These are phyloP conservation scores for Ericerus pela DNA, from an alignment of 1,140 invertebrate species.

Conservation along the genomic window DNA sequence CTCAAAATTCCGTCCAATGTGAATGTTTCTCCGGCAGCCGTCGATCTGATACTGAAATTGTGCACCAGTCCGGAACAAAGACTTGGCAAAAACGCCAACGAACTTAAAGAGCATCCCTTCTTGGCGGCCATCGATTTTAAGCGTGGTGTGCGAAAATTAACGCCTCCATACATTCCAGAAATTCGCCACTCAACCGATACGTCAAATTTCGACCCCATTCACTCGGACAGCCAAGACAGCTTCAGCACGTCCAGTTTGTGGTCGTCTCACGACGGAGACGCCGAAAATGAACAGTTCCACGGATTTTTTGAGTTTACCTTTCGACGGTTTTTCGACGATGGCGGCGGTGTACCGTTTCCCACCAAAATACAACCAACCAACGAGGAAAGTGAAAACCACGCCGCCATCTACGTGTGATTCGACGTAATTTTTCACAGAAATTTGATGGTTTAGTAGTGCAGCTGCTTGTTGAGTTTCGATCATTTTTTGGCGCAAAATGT, in stretches of 20 bases:
- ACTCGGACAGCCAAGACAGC: constrained; percentile 71
- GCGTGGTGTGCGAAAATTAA: constrained; percentile 68
- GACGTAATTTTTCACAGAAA: too few species aligned
- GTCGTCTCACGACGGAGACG: constrained; percentile 51
- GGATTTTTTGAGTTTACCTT: constrained; percentile 99
- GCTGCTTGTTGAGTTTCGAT: too few species aligned
- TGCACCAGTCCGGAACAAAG: constrained; percentile 77
- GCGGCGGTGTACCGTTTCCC: constrained; percentile 47
- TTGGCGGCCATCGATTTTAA: constrained; percentile 81
- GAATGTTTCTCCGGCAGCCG: constrained; percentile 69
- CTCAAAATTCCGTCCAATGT: constrained; percentile 76
- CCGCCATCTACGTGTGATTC: constrained; percentile 27
- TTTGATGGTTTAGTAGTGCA: too few species aligned
- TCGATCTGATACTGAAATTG: constrained; percentile 79
- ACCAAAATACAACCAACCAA: constrained; percentile 64
- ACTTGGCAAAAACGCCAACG: constrained; percentile 81
- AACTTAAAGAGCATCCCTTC: constrained; percentile 90
- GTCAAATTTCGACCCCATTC: constrained; percentile 90
- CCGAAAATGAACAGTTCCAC: constrained; percentile 72
- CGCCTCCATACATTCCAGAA: constrained; percentile 80
- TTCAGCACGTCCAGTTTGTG: constrained; percentile 60
- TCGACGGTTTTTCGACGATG: constrained; percentile 87
- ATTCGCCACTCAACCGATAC: constrained; percentile 93
- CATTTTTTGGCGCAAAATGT: too few species aligned
- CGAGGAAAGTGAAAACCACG: constrained; percentile 63